Percentiles rank a stretch among this genome's conserved stretches.
These are phyloP conservation scores for Hanleya hanleyi DNA, from an alignment of 2,888 invertebrate genomes.

Conservation along the genomic window DNA sequence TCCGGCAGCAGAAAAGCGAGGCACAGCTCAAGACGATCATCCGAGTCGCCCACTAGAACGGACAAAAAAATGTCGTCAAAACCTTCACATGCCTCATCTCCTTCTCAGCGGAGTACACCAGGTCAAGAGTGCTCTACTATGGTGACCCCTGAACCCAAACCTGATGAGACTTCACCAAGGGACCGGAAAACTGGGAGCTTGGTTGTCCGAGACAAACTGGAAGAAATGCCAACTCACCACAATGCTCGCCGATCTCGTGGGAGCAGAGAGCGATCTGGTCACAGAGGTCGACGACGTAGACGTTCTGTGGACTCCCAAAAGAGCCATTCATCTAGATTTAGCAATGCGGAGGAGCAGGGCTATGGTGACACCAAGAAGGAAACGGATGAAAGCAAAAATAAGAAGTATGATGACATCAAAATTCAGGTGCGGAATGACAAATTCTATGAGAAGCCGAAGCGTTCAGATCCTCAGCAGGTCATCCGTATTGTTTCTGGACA, in stretches of 20 bases:
- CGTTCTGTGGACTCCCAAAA: neutral
- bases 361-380: no score
- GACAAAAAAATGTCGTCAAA: no score
- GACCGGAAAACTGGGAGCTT: neutral
- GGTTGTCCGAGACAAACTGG: neutral
- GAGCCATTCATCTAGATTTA: no score
- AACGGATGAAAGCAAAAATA: neutral
- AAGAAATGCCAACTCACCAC: neutral
- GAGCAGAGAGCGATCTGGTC: neutral
- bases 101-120: neutral
- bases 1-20: no score
- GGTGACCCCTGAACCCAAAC: neutral
- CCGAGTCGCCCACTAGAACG: no score
- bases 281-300: neutral
- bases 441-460: no score
- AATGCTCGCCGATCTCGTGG: no score
- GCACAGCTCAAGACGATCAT: no score
- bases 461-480: no score
- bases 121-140: neutral
- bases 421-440: conserved; percentile 1
- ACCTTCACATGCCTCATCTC: no score
- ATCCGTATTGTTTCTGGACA: no score
- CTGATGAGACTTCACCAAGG: neutral
- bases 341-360: neutral
- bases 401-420: neutral